These are phyloP conservation scores for Sphyrna mokarran DNA, from an alignment of 2,113 vertebrate species.

Conservation along the genomic window DNA sequence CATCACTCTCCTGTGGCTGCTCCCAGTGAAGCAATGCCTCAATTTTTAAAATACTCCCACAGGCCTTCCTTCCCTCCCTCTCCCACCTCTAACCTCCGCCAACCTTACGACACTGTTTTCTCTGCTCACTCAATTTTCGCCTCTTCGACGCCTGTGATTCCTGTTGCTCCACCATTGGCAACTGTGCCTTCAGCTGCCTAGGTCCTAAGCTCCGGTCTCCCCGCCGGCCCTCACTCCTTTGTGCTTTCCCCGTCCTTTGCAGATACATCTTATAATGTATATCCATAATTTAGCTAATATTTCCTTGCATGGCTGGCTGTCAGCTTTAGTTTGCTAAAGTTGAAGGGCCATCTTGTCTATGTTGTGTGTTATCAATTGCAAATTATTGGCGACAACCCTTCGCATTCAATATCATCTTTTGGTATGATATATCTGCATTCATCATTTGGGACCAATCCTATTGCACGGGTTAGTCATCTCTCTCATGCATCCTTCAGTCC, in stretches of 20 bases:
- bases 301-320: background rate
- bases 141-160: background rate
- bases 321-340: background rate
- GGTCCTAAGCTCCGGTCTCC: background rate
- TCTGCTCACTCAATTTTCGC: background rate
- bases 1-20: background rate
- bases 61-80: background rate
- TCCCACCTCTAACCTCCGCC: background rate
- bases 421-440: background rate
- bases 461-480: background rate
- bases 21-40: background rate
- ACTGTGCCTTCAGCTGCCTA: background rate
- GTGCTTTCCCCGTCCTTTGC: background rate
- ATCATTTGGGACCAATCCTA: background rate
- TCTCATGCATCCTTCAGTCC: background rate
- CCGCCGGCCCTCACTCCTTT: background rate
- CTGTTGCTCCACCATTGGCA: background rate
- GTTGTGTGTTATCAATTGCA: background rate
- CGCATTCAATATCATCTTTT: background rate
- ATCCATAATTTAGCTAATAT: background rate
- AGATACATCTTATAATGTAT: background rate
- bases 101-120: background rate
- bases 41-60: background rate
- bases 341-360: background rate
- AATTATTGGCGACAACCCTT: background rate